Base-by-base conservation (phyloP, 2,888 invertebrate genomes). In the Agrotis clavis region DNA sequence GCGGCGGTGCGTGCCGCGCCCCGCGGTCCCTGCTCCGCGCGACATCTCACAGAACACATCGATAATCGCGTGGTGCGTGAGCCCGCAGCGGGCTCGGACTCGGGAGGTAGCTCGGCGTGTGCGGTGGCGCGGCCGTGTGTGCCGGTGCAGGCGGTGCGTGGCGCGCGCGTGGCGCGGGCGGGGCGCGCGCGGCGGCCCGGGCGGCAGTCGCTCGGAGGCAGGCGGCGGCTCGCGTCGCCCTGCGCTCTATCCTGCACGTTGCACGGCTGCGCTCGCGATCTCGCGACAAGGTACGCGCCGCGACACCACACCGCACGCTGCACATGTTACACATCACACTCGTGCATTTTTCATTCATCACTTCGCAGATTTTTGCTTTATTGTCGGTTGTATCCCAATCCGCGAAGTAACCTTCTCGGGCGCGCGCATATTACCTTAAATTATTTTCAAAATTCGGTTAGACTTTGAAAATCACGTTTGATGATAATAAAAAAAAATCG, bases 121-220 rank as follows among this genome's bases (percentile, higher is more conserved):
- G 85, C 83, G 83, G 86, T 86, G 90, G 84, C 83, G 88, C 88
- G 85, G 85, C 73, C 68, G 90, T 87, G 91, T 88, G 86, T 87
- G 91, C 87, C 89, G 89, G 88, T 90, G 92, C 91, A 91, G 89
- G 90, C 90, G 90, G 90, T 89, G 92, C 91, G 89, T 79, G 81
- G 83, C 75, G 82, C 81, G 86, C 83, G 84, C 79, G 88, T 85
- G 87, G 88, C 87, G 91, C 90, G 90, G 87, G 90, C 90, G 91
- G 91, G 90, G 92, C 85, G 88, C 87, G 91, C 91, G 90, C 86
- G 90, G 91, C 92, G 93, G 92, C 94, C 94, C 94, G 95, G 95
- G 94, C 95, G 94, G 92, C 95, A 95, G 95, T 95, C 93, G 95
- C 94, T 94, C 94, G 90, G 90, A 90, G 91, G 88, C 92, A 92